Evolutionary conservation across 2,888 invertebrate species (phyloP).

Genomic region (Parelbella ahira): DNA sequence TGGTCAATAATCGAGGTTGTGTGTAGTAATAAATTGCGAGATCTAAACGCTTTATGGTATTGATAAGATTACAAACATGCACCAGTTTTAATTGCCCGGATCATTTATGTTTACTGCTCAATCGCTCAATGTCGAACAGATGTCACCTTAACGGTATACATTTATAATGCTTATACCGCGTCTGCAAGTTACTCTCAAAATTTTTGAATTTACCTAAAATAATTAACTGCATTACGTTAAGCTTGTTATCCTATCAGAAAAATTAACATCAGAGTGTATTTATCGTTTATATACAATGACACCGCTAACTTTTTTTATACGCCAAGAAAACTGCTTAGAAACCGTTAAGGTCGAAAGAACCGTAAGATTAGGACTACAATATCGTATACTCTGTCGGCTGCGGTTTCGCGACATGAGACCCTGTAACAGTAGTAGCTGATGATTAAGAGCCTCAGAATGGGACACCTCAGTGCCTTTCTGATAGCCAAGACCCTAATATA

Average conservation of each 20-base stretch:
- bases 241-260: too few relatives aligned
- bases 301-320: neutral
- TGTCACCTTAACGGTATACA: neutral
- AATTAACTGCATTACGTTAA: too few relatives aligned
- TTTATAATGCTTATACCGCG: too few relatives aligned
- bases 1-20: slow-evolving; percentile 34
- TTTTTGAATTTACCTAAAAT: too few relatives aligned
- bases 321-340: slow-evolving; percentile 12
- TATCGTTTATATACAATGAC: too few relatives aligned
- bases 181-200: too few relatives aligned
- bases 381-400: slow-evolving; percentile 25
- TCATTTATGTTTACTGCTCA: slow-evolving; percentile 39
- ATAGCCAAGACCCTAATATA: slow-evolving; percentile 56
- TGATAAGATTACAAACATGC: slow-evolving; percentile 36
- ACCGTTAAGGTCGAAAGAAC: slow-evolving; percentile 25
- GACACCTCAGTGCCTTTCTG: slow-evolving; percentile 43
- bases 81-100: slow-evolving; percentile 33
- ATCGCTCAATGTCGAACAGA: slow-evolving; percentile 40
- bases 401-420: slow-evolving; percentile 29
- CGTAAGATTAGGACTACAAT: slow-evolving; percentile 23
- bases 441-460: slow-evolving; percentile 31
- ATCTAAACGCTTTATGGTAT: slow-evolving; percentile 35
- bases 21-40: slow-evolving; percentile 35
- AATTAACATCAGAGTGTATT: too few relatives aligned
- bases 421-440: slow-evolving; percentile 41